Evolutionary conservation across 2,113 vertebrate genomes (phyloP).

Genomic region (Erythrocercus mccallii): DNA sequence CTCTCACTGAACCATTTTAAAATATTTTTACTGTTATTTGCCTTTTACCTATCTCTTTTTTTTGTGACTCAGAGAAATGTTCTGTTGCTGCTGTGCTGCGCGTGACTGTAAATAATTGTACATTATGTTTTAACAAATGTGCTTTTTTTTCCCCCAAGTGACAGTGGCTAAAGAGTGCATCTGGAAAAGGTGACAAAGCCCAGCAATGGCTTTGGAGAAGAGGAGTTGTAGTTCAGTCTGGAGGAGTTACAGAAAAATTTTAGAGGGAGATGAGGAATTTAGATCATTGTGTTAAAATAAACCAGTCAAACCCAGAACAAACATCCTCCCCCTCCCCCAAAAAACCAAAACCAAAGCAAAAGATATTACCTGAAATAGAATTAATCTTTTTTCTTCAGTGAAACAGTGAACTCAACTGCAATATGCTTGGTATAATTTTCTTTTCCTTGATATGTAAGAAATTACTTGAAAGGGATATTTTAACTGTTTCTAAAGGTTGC

Average conservation of each 20-base stretch:
- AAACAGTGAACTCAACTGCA: background rate
- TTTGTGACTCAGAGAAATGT: background rate
- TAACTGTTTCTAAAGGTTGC: background rate
- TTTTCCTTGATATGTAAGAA: background rate
- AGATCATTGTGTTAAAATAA: background rate
- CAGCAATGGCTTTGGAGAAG: background rate
- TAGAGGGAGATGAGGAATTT: background rate
- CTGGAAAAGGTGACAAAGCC: background rate
- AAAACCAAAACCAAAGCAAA: rapidly evolving
- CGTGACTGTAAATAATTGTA: background rate
- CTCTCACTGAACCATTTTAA: background rate
- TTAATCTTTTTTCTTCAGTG: background rate
- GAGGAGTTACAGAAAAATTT: background rate
- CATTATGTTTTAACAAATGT: background rate
- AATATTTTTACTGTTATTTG: background rate
- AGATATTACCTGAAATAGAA: background rate
- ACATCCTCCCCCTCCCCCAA: no score
- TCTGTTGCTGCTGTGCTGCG: background rate
- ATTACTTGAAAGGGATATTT: background rate
- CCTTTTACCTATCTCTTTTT: background rate
- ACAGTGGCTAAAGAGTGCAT: background rate
- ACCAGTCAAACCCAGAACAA: background rate
- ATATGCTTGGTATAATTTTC: background rate
- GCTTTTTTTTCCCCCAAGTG: background rate
- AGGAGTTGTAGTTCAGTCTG: background rate